Conservation (phyloP, 2,113 vertebrate genomes). For the Zosterops japonicus region DNA sequence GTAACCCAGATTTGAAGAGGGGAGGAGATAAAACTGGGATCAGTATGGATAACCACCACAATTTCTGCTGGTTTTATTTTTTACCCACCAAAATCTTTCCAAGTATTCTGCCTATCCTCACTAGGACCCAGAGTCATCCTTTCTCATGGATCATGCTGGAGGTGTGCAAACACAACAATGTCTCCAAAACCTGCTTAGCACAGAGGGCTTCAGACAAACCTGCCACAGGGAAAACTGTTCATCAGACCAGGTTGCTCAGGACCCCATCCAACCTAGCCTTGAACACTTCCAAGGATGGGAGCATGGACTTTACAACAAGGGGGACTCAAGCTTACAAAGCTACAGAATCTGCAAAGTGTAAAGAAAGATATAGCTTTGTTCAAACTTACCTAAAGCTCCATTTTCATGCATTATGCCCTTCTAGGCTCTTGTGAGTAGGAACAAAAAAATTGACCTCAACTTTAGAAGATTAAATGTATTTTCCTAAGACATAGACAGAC, state of each 20-base stretch:
- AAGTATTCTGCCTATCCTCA: background rate
- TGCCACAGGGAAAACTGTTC: background rate
- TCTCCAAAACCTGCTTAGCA: background rate
- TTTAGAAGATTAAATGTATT: background rate
- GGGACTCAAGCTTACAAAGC: background rate
- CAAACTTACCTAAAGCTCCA: background rate
- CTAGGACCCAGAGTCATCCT: background rate
- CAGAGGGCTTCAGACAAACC: background rate
- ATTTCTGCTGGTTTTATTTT: background rate
- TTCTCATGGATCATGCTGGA: background rate
- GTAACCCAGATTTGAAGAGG: background rate
- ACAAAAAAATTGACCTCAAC: background rate
- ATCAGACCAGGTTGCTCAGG: background rate
- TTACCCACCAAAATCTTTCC: background rate
- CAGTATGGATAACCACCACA: background rate
- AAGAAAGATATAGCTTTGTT: background rate
- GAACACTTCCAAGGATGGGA: background rate
- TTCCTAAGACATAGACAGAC: background rate
- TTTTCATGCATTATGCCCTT: background rate
- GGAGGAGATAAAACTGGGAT: background rate
- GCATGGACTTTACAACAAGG: background rate
- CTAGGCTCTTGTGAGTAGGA: background rate
- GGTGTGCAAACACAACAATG: background rate
- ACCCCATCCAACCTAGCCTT: background rate
- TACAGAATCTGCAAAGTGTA: background rate